phyloP scores from a whole-genome alignment of 2,113 vertebrate species.

The Ondatra zibethicus region DNA sequence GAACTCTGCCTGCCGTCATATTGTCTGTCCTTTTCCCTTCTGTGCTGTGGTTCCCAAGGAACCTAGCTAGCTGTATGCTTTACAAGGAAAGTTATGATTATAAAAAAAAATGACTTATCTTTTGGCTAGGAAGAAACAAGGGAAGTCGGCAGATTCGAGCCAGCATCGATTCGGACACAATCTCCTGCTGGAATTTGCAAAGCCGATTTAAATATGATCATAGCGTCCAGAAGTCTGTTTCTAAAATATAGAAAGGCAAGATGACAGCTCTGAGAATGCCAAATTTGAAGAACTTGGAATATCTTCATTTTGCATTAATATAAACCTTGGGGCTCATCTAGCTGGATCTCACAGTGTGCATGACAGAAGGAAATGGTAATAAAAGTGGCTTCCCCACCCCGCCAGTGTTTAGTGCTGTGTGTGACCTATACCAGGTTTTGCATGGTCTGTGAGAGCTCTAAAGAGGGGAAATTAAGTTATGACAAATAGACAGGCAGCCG shows the following conservation, averaged over 20 bases:
- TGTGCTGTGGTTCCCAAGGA: neutral
- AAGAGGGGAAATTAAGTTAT: neutral
- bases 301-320: constrained; percentile 62
- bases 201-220: constrained; percentile 69
- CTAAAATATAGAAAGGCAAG: constrained; percentile 71
- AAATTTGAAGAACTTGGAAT: constrained; percentile 64
- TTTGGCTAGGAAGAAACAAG: constrained; percentile 76
- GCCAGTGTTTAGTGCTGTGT: constrained; percentile 21
- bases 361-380: constrained; percentile 57
- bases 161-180: constrained; percentile 49
- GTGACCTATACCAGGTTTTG: neutral
- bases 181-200: constrained; percentile 79
- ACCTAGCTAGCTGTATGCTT: neutral
- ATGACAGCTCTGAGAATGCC: constrained; percentile 68
- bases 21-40: neutral
- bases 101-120: constrained; percentile 67
- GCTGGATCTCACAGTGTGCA: constrained; percentile 9
- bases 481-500: neutral
- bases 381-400: constrained; percentile 57
- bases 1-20: neutral
- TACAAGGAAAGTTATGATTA: constrained; percentile 5
- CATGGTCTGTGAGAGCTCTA: neutral
- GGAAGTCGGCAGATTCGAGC: constrained; percentile 55
- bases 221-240: constrained; percentile 69
- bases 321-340: constrained; percentile 30